phyloP scores from a whole-genome alignment of 2,113 vertebrate genomes.

The Ifrita kowaldi region DNA sequence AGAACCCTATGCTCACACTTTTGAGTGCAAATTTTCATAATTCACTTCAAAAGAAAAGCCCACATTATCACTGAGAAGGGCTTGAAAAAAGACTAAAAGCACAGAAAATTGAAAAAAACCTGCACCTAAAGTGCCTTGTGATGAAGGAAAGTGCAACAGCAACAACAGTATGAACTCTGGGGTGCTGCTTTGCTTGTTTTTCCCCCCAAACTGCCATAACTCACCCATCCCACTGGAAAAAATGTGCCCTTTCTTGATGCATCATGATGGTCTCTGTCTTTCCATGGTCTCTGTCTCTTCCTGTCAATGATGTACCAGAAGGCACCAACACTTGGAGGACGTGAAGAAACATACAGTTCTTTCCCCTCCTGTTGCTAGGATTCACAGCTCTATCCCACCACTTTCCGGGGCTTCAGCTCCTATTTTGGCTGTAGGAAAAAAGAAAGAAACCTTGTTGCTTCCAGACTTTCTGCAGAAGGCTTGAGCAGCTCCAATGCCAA shows the following conservation, averaged over 20 bases:
- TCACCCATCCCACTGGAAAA: neutral
- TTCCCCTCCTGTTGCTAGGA: constrained; percentile 40
- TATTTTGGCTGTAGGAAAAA: constrained; percentile 24
- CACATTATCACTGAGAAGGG: neutral
- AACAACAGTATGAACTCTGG: neutral
- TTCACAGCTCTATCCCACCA: constrained; percentile 30
- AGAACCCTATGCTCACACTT: neutral
- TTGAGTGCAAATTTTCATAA: neutral
- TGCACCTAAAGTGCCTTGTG: neutral
- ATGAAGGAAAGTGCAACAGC: neutral
- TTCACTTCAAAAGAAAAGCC: neutral
- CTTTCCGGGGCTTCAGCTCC: neutral
- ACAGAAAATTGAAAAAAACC: neutral
- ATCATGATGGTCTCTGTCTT: no score
- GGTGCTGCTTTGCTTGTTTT: neutral
- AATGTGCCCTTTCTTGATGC: neutral
- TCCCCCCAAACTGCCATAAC: neutral
- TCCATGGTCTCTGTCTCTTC: neutral
- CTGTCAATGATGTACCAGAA: constrained; percentile 9
- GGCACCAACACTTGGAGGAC: constrained; percentile 41
- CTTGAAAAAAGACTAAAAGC: constrained; percentile 30
- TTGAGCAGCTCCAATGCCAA: neutral
- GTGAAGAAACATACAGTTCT: constrained; percentile 33
- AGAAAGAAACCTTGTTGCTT: constrained; percentile 11
- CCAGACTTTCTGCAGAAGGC: neutral